Conservation (phyloP, 2,888 invertebrate genomes). For the Embidobia sp. region DNA sequence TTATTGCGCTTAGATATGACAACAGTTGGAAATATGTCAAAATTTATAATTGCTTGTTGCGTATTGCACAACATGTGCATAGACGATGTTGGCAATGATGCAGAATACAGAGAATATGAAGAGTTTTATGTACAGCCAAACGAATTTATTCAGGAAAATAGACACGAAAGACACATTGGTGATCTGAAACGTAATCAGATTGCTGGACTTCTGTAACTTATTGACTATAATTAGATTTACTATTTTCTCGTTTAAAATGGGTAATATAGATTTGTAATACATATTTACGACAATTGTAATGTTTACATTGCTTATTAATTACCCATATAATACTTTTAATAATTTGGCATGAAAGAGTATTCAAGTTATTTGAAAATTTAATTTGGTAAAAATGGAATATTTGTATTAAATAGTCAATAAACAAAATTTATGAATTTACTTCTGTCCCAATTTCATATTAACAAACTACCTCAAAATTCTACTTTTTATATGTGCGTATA, state of each 20-base stretch:
- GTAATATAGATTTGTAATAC: neutral
- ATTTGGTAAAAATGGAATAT: too few species aligned
- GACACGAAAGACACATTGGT: constrained; percentile 1
- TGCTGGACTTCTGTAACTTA: neutral
- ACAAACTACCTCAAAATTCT: too few species aligned
- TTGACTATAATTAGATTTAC: too few species aligned
- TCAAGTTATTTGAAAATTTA: too few species aligned
- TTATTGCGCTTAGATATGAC: neutral
- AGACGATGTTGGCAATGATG: neutral
- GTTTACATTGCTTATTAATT: too few species aligned
- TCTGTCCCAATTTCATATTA: too few species aligned
- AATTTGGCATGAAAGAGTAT: too few species aligned
- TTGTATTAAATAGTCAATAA: too few species aligned
- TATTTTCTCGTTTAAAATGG: neutral
- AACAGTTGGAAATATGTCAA: neutral
- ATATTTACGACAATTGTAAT: too few species aligned
- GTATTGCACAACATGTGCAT: constrained; percentile 1
- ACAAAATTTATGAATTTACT: too few species aligned
- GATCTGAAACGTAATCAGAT: neutral
- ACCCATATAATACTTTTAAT: too few species aligned
- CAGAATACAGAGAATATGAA: neutral
- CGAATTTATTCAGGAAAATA: constrained; percentile 2
- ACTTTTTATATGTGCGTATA: too few species aligned
- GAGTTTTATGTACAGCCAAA: constrained; percentile 1
- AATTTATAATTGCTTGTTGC: constrained; percentile 6